phyloP scores from a whole-genome alignment of 2,113 vertebrate genomes.

The Cyprinus carpio region DNA sequence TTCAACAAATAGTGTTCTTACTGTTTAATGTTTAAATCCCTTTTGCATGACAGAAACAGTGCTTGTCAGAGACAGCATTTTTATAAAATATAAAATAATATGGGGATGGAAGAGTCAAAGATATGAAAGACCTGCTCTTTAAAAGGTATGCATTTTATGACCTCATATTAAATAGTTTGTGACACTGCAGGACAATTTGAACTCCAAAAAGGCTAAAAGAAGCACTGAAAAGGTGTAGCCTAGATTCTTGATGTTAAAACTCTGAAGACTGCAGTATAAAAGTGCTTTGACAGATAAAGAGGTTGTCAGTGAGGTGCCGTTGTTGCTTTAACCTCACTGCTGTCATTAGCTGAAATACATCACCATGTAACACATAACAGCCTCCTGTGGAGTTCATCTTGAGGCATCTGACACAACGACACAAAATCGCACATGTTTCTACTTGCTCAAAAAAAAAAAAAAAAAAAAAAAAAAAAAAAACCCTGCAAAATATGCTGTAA shows the following conservation, averaged over 20 bases:
- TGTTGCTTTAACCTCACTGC: conserved; percentile 5
- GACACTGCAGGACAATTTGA: background rate
- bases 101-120: background rate
- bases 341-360: conserved; percentile 1
- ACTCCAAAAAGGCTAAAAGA: background rate
- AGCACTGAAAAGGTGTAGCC: background rate
- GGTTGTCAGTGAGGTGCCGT: background rate
- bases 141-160: background rate
- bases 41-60: no score
- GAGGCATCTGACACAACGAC: background rate
- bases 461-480: background rate
- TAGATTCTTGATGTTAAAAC: background rate
- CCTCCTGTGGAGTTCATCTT: background rate
- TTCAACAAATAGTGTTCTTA: background rate
- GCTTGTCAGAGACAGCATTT: background rate
- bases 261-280: background rate
- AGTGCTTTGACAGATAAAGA: conserved; percentile 2
- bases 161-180: background rate
- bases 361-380: conserved; percentile 3
- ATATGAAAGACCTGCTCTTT: background rate
- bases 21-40: no score
- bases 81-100: background rate
- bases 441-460: background rate
- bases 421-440: background rate
- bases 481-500: background rate